Evolutionary conservation across 2,888 invertebrate species (phyloP).

Genomic region (Lepetodrilus schrolli): DNA sequence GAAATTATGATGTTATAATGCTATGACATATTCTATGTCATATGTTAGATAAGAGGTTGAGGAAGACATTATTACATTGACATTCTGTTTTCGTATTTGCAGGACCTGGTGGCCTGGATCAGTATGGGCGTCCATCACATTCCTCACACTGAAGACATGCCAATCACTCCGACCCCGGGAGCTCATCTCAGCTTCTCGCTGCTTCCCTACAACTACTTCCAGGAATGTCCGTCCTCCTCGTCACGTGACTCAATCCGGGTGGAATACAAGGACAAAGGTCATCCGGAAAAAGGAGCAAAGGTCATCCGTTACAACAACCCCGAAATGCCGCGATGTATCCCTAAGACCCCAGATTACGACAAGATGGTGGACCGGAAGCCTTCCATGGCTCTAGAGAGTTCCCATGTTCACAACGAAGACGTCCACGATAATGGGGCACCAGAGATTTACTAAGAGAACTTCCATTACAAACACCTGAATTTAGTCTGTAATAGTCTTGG

Average conservation of each 20-base stretch:
- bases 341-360: neutral
- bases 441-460: too few species aligned
- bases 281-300: neutral
- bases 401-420: neutral
- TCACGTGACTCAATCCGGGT: constrained; percentile 42
- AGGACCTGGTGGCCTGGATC: constrained; percentile 61
- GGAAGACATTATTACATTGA: too few species aligned
- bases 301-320: constrained; percentile 2
- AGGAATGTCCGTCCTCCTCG: constrained; percentile 52
- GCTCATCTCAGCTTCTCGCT: constrained; percentile 48
- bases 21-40: too few species aligned
- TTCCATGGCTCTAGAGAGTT: neutral
- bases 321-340: neutral
- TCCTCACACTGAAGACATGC: constrained; percentile 58
- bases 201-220: constrained; percentile 57
- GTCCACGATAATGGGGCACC: neutral
- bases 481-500: too few species aligned
- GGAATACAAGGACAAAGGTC: neutral
- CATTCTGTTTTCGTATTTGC: too few species aligned
- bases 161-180: constrained; percentile 49
- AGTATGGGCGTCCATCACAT: constrained; percentile 54
- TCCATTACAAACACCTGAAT: too few species aligned
- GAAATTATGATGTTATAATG: too few species aligned
- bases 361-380: neutral
- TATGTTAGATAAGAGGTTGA: too few species aligned